phyloP scores from a whole-genome alignment of 2,113 vertebrate genomes.

The Colistium nudipinnis region DNA sequence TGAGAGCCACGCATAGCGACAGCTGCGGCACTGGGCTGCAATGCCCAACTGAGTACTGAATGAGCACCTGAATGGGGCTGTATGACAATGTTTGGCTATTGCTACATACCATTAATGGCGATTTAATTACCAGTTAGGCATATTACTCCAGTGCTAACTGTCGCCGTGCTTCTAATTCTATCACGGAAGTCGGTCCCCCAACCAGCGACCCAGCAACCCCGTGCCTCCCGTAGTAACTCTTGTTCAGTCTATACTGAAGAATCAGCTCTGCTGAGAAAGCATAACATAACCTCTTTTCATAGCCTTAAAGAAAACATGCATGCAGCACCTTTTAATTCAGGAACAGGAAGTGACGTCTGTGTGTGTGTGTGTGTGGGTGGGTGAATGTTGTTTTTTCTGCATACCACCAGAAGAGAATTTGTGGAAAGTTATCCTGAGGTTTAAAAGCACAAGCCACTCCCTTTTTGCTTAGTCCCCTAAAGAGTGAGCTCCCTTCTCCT shows the following conservation, averaged over 20 bases:
- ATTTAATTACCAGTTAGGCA: neutral
- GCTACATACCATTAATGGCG: neutral
- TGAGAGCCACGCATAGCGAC: slow-evolving; percentile 7
- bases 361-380: too few relatives aligned
- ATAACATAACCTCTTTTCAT: too few relatives aligned
- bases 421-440: neutral
- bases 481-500: slow-evolving; percentile 8
- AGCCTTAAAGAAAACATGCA: too few relatives aligned
- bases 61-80: neutral
- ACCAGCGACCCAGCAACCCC: too few relatives aligned
- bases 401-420: neutral
- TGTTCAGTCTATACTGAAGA: too few relatives aligned
- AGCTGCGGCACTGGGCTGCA: slow-evolving; percentile 10
- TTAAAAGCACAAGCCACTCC: neutral
- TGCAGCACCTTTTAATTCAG: neutral
- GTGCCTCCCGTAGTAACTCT: neutral
- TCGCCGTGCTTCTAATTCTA: too few relatives aligned
- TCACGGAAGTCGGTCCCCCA: too few relatives aligned
- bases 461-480: slow-evolving; percentile 8
- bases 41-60: slow-evolving; percentile 14
- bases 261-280: too few relatives aligned
- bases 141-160: neutral
- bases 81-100: neutral
- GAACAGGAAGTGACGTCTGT: neutral
- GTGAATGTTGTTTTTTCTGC: neutral